These are phyloP conservation scores for Chionoecetes opilio DNA, from an alignment of 1,140 invertebrate species.

Conservation along the genomic window DNA sequence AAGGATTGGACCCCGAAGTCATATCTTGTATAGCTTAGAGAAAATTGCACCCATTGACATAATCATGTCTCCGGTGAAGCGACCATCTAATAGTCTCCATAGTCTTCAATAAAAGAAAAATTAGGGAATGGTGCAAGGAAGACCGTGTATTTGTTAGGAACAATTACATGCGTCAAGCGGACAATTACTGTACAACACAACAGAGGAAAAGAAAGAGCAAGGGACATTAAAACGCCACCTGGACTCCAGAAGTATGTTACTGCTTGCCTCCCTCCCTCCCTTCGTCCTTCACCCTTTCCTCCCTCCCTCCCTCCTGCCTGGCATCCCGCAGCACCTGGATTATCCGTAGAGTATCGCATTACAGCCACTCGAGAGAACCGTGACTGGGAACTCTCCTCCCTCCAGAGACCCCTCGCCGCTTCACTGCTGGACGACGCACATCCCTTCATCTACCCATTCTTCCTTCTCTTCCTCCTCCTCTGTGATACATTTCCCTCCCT, in stretches of 20 bases:
- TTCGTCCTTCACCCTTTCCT: not conserved
- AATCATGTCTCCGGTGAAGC: not conserved
- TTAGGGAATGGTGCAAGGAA: not conserved
- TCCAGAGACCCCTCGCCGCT: too few species aligned
- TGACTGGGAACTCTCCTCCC: not conserved
- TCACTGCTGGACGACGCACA: not conserved
- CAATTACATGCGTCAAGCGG: not conserved
- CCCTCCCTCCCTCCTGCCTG: not conserved
- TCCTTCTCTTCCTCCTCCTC: constrained; percentile 10
- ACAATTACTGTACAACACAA: not conserved
- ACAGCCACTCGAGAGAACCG: not conserved
- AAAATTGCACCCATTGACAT: not conserved
- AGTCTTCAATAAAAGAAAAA: not conserved
- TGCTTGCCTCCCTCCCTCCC: not conserved
- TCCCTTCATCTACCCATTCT: not conserved
- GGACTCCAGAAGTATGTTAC: not conserved
- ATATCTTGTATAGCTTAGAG: constrained; percentile 1
- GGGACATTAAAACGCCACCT: not conserved
- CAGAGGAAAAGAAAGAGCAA: not conserved
- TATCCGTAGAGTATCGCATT: not conserved
- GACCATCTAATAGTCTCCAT: not conserved
- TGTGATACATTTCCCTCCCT: constrained; percentile 29
- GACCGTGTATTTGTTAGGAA: not conserved
- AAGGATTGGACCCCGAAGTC: constrained; percentile 37
- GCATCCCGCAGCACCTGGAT: not conserved